phyloP scores from a whole-genome alignment of 1,140 invertebrate species.

The Periplaneta americana region DNA sequence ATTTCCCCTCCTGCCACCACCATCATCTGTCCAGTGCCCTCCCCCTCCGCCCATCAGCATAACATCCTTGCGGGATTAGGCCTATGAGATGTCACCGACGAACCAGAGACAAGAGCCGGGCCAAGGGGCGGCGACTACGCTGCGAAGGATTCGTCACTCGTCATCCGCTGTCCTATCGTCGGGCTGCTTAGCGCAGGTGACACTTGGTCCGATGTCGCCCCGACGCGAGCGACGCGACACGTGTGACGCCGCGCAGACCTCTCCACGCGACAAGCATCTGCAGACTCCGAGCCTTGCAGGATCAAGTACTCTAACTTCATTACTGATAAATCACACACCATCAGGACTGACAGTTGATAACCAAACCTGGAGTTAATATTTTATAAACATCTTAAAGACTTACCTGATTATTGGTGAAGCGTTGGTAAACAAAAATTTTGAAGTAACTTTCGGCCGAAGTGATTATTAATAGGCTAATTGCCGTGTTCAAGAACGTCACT shows the following conservation, averaged over 20 bases:
- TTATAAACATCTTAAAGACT: too few relatives aligned
- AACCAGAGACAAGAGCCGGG: not conserved
- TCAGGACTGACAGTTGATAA: too few relatives aligned
- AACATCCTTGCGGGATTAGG: not conserved
- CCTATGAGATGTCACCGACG: conserved; percentile 1
- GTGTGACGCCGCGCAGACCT: not conserved
- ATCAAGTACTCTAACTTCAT: too few relatives aligned
- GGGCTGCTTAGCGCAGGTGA: not conserved
- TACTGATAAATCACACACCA: too few relatives aligned
- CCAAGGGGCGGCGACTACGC: not conserved
- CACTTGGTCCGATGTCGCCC: not conserved
- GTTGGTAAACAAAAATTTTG: too few relatives aligned
- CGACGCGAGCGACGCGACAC: not conserved
- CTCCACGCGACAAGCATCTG: not conserved
- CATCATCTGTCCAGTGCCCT: not conserved
- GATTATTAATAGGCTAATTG: too few relatives aligned
- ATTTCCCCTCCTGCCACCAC: not conserved
- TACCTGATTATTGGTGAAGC: too few relatives aligned
- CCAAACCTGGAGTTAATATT: too few relatives aligned
- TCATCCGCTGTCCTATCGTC: not conserved
- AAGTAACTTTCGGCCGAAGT: too few relatives aligned
- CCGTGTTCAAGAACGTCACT: too few relatives aligned
- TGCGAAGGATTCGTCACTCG: not conserved
- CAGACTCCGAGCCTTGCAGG: too few relatives aligned
- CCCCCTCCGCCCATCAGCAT: not conserved